A percentile compares a stretch with the other conserved stretches of the same genome.
Conservation (phyloP, 2,797 vertebrate species). For the Acomys russatus region DNA sequence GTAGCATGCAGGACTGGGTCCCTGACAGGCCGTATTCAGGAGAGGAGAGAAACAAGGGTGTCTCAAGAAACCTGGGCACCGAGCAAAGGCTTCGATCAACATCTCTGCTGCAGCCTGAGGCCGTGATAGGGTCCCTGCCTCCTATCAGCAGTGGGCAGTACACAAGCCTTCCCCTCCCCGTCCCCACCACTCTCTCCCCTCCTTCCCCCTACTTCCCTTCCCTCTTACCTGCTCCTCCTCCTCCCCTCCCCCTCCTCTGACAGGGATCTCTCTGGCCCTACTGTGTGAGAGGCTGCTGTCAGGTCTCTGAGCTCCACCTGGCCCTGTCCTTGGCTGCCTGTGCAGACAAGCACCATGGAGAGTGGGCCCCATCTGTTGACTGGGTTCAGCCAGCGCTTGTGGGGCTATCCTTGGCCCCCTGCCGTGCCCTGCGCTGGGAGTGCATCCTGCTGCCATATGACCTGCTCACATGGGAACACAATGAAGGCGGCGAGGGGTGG, state of each 20-base stretch:
- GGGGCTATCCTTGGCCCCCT: neutral
- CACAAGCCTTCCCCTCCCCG: no score
- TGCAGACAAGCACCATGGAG: neutral
- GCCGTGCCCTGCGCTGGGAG: neutral
- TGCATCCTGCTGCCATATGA: neutral
- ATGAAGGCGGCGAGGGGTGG: neutral
- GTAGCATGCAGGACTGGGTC: rapidly evolving
- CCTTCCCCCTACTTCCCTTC: no score
- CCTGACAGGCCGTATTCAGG: neutral
- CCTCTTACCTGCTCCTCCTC: no score
- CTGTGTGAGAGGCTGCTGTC: neutral
- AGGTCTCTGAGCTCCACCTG: neutral
- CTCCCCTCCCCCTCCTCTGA: neutral
- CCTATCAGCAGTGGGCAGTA: neutral
- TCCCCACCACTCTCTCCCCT: no score
- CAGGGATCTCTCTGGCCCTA: neutral
- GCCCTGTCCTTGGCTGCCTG: neutral
- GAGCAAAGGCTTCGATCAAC: neutral
- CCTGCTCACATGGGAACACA: neutral
- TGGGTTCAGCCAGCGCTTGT: neutral
- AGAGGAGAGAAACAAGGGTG: no score
- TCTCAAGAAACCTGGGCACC: neutral
- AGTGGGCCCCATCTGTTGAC: neutral
- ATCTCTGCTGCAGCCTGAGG: neutral
- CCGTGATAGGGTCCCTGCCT: neutral